A percentile compares a stretch with the other conserved stretches of the same genome.
Evolutionary conservation across 2,888 invertebrate genomes (phyloP).

Genomic region (Caenorhabditis becei): DNA sequence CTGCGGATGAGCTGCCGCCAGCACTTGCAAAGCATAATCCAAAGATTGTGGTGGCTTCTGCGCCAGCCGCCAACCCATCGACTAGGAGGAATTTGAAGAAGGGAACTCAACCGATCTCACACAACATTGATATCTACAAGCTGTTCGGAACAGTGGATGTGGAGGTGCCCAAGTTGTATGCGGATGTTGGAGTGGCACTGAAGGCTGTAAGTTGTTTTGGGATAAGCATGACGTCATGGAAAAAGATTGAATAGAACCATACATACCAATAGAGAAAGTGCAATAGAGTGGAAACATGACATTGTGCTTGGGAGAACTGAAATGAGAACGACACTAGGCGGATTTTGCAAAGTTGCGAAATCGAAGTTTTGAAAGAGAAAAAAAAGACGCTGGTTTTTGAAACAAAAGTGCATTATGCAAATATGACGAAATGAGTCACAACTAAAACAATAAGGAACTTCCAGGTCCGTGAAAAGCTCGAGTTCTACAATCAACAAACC

Average conservation of each 20-base stretch:
- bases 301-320: no score
- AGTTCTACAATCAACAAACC: conserved; percentile 72
- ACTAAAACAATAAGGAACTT: not conserved
- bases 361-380: no score
- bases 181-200: conserved; percentile 66
- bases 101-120: conserved; percentile 71
- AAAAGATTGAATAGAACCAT: not conserved
- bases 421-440: not conserved
- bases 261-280: not conserved
- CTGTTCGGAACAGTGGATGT: conserved; percentile 71
- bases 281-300: no score
- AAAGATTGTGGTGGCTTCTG: conserved; percentile 18
- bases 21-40: conserved; percentile 25
- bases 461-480: conserved; percentile 63
- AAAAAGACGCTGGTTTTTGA: no score
- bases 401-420: no score
- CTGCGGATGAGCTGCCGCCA: conserved; percentile 66
- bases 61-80: conserved; percentile 9
- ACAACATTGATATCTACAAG: conserved; percentile 72
- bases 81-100: conserved; percentile 41
- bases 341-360: no score
- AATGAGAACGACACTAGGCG: no score
- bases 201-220: conserved; percentile 52
- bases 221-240: not conserved
- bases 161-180: conserved; percentile 63